Evolutionary conservation across 2,113 vertebrate species (phyloP), one percentile per base, ranked within the genome.

Genomic region (Syngnathus floridae): DNA sequence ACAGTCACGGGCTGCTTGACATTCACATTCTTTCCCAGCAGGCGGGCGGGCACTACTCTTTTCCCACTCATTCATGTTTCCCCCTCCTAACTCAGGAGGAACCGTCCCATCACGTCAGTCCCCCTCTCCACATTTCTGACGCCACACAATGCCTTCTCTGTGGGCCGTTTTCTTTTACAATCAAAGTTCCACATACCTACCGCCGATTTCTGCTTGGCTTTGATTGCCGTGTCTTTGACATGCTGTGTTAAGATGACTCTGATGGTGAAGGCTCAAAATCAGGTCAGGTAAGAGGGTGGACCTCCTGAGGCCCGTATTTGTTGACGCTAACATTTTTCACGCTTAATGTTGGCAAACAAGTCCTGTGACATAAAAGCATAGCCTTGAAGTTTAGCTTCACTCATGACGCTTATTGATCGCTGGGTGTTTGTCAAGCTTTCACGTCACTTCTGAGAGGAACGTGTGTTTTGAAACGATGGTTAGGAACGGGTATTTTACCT

Each of bases 1-100:
- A 72, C 68, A 80, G 51, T 54, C 65, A 51, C 70, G 77, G 21
- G 49, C 49, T 46, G 43, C 52, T 62, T 75, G 84, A 71, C 78
- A 82, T 86, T 84, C 78, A 71, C 78, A 82, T 86, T 84, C 78
- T 77, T 88, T 81, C 80, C 73, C 86, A 84, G 76, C 70, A 81
- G 72, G 78, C 71, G 46, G 26, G 26, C 26, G 26, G 26, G 37
- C 70, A 72, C 71, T 65, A 66, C 77, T 74, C 60, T 75, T 76
- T 73, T 69, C 75, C 71, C 67, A 58, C 72, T 79, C 78, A 72
- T 79, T 84, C 80, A 70, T 65, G 77, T 80, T 73, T 75, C 70
- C 52, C 67, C 61, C 75, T 41, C 26, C 26, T 31, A 31, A 4
- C 11, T 76, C 41, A 72, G 65, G 55, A 40, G 46, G 13, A 66